A percentile compares a stretch with the other conserved stretches of the same genome.
Conservation (phyloP, 2,888 invertebrate genomes). For the Spicauda simplicius region DNA sequence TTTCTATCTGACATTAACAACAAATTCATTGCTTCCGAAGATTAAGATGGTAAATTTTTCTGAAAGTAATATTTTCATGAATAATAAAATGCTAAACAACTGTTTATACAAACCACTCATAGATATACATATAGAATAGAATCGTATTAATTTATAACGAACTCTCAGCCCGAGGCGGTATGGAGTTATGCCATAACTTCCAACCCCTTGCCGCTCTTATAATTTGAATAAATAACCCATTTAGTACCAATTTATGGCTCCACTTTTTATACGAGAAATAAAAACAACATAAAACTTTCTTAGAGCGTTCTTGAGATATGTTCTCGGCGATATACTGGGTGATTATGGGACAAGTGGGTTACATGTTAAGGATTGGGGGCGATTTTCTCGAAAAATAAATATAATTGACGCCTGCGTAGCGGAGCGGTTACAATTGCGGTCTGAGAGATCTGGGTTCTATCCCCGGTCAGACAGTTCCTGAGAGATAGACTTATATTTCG, state of each 20-base stretch:
- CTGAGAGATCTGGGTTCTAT: no score
- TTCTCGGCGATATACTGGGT: slow-evolving; percentile 28
- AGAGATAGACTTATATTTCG: no score
- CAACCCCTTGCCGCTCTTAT: slow-evolving; percentile 32
- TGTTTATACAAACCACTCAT: no score
- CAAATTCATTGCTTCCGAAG: no score
- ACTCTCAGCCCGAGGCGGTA: slow-evolving; percentile 4
- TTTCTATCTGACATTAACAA: no score
- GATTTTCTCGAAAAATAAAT: not conserved
- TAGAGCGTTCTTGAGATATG: slow-evolving; percentile 33
- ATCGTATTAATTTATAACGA: not conserved
- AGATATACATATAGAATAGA: not conserved
- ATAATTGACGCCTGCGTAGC: no score
- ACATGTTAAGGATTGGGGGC: not conserved
- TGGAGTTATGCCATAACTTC: slow-evolving; percentile 16
- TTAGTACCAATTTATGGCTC: slow-evolving; percentile 31
- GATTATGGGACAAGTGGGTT: slow-evolving; percentile 27
- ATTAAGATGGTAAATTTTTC: no score
- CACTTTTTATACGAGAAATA: slow-evolving; percentile 35
- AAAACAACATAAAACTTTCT: slow-evolving; percentile 36
- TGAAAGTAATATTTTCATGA: no score
- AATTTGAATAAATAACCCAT: slow-evolving; percentile 38
- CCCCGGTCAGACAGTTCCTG: no score
- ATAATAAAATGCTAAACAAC: not conserved
- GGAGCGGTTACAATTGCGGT: no score